phyloP scores from a whole-genome alignment of 2,888 invertebrate genomes.

The Ophion obscuratus region DNA sequence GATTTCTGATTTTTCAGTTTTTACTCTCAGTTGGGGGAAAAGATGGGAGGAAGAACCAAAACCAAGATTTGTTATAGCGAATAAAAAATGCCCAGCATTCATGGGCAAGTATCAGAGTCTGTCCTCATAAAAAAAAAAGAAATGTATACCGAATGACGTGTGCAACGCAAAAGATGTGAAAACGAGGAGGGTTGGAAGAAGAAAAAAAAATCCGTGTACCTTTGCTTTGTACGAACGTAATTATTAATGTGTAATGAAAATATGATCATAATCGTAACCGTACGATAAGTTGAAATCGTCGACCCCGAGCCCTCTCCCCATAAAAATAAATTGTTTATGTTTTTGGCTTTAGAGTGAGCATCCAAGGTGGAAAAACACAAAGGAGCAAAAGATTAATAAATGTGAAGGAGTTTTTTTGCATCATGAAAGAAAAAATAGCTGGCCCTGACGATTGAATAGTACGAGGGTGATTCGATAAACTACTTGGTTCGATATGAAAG shows the following conservation, averaged over 20 bases:
- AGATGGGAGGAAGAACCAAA: not conserved
- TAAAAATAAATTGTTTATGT: slow-evolving; percentile 18
- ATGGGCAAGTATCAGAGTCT: slow-evolving; percentile 40
- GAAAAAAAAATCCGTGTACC: slow-evolving; percentile 70
- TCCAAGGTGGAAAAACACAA: no score
- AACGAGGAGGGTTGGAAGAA: slow-evolving; percentile 27
- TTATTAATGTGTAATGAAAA: slow-evolving; percentile 60
- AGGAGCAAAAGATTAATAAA: no score
- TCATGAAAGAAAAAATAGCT: no score
- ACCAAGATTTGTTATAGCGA: not conserved
- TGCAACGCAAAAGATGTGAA: slow-evolving; percentile 19
- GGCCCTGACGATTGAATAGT: no score
- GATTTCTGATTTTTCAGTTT: not conserved
- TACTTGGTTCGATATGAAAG: no score
- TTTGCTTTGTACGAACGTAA: slow-evolving; percentile 73
- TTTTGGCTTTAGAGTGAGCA: no score
- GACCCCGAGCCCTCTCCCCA: not conserved
- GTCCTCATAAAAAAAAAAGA: slow-evolving; percentile 7
- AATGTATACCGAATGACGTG: slow-evolving; percentile 31
- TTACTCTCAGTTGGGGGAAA: not conserved
- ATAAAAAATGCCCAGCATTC: not conserved
- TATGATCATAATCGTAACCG: slow-evolving; percentile 59
- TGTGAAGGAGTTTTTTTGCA: no score
- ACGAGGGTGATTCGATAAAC: no score
- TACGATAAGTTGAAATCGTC: slow-evolving; percentile 46